A percentile compares a stretch with the other conserved stretches of the same genome.
Conservation (phyloP, 2,797 vertebrate species). For the Aeoliscus strigatus region DNA sequence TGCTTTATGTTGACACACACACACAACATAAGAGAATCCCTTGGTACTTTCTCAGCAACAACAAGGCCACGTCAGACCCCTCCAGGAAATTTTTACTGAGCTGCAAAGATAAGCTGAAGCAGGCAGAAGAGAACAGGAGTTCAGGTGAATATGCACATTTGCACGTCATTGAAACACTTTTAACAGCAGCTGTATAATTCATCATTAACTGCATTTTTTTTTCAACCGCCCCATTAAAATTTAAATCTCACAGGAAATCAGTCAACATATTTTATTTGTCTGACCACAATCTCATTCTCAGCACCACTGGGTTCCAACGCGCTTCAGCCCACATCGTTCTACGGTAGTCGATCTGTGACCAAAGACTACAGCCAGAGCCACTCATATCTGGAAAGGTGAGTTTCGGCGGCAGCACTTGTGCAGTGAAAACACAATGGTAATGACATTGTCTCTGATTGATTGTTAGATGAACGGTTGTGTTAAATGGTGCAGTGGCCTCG, state of each 20-base stretch:
- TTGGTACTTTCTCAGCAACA: slow-evolving; percentile 80
- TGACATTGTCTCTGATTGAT: too few species aligned
- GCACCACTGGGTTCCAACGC: slow-evolving; percentile 81
- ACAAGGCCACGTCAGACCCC: slow-evolving; percentile 87
- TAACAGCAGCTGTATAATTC: too few species aligned
- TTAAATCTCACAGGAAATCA: neutral
- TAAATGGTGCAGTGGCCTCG: too few species aligned
- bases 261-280: neutral
- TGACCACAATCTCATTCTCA: slow-evolving; percentile 29
- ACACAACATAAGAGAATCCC: neutral
- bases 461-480: too few species aligned
- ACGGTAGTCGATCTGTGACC: slow-evolving; percentile 80
- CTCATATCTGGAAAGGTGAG: slow-evolving; percentile 86
- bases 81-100: slow-evolving; percentile 86
- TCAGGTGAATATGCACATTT: slow-evolving; percentile 71
- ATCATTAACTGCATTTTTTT: too few species aligned
- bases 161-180: too few species aligned
- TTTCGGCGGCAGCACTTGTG: too few species aligned
- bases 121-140: slow-evolving; percentile 84
- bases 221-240: too few species aligned
- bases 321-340: slow-evolving; percentile 90
- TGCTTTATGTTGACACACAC: neutral
- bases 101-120: slow-evolving; percentile 93
- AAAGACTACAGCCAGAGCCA: slow-evolving; percentile 86
- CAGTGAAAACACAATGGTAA: too few species aligned